Evolutionary conservation across 2,888 invertebrate species (phyloP), one percentile per base, ranked within the genome.

Genomic region (Aromia moschata): DNA sequence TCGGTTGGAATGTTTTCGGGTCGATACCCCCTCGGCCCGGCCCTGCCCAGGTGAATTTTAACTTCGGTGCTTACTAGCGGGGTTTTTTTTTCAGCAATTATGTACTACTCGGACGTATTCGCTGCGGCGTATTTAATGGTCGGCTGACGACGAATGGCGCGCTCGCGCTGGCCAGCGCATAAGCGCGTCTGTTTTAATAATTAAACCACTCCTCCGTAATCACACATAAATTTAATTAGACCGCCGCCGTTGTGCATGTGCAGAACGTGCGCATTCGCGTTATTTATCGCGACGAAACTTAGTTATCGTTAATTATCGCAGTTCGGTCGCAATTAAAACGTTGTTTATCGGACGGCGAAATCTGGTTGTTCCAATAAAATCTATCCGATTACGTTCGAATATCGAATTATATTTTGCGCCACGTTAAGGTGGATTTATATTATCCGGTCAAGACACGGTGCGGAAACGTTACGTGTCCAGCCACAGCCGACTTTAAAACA

Each of bases 81-180:
- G n/a, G n/a, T n/a, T n/a, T n/a, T n/a, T n/a, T n/a, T n/a, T n/a
- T n/a, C n/a, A n/a, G n/a, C n/a, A n/a, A n/a, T n/a, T n/a, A n/a
- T n/a, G n/a, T n/a, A n/a, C n/a, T n/a, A n/a, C n/a, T n/a, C n/a
- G n/a, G n/a, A n/a, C n/a, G n/a, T n/a, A n/a, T n/a, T n/a, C n/a
- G n/a, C n/a, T n/a, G n/a, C n/a, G n/a, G n/a, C n/a, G n/a, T 31
- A 45, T 31, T 45, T 45, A 45, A 45, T 31, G 45, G 45, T 45
- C 12, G 30, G 45, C n/a, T n/a, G 45, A 15, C 15, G 30, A 31
- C 16, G 31, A 45, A 45, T 31, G 45, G 31, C 14, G 45, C 14
- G n/a, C 45, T 31, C n/a, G 30, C 31, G 31, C 15, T 16, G 10
- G 14, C 45, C n/a, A 31, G 31, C 16, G 31, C 25, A 44, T 30